phyloP scores from a whole-genome alignment of 2,797 vertebrate species.

The Botia almorhae region DNA sequence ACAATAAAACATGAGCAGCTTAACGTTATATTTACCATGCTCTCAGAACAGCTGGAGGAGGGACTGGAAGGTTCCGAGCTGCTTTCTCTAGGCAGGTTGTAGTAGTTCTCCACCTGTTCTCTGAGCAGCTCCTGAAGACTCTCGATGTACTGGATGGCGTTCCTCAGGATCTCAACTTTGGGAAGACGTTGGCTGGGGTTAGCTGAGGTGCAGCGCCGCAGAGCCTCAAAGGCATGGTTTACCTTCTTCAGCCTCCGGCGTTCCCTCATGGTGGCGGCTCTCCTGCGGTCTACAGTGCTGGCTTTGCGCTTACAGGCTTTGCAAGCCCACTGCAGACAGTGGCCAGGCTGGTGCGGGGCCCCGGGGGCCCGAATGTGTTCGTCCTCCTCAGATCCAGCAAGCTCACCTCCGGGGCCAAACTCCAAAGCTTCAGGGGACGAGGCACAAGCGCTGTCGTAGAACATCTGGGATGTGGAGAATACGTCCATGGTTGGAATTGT shows the following conservation, averaged over 20 bases:
- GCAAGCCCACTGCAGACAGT: constrained; percentile 98
- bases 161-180: constrained; percentile 98
- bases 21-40: constrained; percentile 83
- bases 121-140: constrained; percentile 93
- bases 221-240: constrained; percentile 95
- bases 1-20: background rate
- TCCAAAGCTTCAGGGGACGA: constrained; percentile 88
- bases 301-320: constrained; percentile 97
- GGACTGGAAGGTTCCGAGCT: constrained; percentile 91
- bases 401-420: constrained; percentile 77
- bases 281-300: constrained; percentile 89
- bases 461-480: constrained; percentile 89
- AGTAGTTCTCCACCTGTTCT: constrained; percentile 93
- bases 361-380: constrained; percentile 89
- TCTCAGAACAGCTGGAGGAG: constrained; percentile 90
- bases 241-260: constrained; percentile 95
- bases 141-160: constrained; percentile 97
- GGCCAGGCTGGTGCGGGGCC: constrained; percentile 90
- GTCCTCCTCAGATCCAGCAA: constrained; percentile 85
- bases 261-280: constrained; percentile 97
- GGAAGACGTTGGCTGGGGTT: constrained; percentile 95
- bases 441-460: constrained; percentile 87
- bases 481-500: constrained; percentile 80
- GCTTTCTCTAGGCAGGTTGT: constrained; percentile 85
- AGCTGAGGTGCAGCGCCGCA: constrained; percentile 91